Evolutionary conservation across 2,888 invertebrate genomes (phyloP).

Genomic region (Dolomedes plantarius): DNA sequence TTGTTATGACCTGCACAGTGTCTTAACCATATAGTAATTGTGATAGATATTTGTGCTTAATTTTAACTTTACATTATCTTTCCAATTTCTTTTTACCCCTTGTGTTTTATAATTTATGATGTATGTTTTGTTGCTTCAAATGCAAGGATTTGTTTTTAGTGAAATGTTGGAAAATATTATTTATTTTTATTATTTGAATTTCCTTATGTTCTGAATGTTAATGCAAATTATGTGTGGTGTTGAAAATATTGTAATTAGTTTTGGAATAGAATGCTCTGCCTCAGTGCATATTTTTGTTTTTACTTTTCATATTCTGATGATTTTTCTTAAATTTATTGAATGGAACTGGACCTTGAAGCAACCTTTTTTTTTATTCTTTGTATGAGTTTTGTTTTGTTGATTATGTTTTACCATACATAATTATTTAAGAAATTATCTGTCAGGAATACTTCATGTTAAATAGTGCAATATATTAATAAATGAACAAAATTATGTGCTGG

Average conservation of each 20-base stretch:
- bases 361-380: not conserved
- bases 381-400: no score
- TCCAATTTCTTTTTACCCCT: not conserved
- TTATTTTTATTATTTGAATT: not conserved
- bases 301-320: no score
- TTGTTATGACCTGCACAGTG: not conserved
- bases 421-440: no score
- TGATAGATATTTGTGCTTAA: not conserved
- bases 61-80: not conserved
- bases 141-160: not conserved
- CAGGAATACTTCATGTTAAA: no score
- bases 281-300: no score
- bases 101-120: not conserved
- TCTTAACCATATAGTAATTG: not conserved
- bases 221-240: not conserved
- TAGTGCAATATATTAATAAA: not conserved
- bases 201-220: not conserved
- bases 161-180: not conserved
- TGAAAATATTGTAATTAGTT: no score
- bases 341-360: not conserved
- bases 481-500: slow-evolving; percentile 53
- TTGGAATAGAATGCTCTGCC: no score
- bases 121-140: not conserved
- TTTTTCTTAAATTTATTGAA: not conserved
- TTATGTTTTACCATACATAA: no score